Percentiles rank a stretch among this genome's conserved stretches.
phyloP scores from a whole-genome alignment of 2,888 invertebrate species.

The Neoaliturus tenellus region DNA sequence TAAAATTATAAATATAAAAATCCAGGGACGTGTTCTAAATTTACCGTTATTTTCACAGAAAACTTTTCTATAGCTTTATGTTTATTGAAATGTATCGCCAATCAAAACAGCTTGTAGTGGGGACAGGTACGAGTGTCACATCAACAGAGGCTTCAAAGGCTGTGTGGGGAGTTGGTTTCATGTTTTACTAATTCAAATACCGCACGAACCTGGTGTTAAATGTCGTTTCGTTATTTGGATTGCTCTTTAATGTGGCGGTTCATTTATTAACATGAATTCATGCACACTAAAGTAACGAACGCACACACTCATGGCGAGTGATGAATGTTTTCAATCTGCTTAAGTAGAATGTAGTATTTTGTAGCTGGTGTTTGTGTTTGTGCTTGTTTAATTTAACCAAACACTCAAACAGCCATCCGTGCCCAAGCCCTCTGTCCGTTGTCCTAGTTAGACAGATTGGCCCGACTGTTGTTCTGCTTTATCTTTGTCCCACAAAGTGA shows the following conservation, averaged over 20 bases:
- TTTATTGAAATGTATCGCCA: no score
- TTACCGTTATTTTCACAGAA: no score
- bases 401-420: not conserved
- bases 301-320: not conserved
- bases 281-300: not conserved
- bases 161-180: not conserved
- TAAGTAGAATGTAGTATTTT: not conserved
- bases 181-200: slow-evolving; percentile 15
- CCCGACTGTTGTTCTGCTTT: not conserved
- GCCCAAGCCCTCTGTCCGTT: not conserved
- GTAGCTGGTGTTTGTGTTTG: not conserved
- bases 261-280: slow-evolving; percentile 16
- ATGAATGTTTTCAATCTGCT: slow-evolving; percentile 9
- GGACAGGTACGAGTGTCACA: not conserved
- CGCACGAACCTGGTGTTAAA: not conserved
- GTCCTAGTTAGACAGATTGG: not conserved
- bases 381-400: slow-evolving; percentile 13
- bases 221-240: not conserved
- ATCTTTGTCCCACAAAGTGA: not conserved
- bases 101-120: no score
- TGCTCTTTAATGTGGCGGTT: not conserved
- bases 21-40: no score
- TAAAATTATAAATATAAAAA: no score
- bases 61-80: no score
- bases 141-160: not conserved